Base-by-base conservation (phyloP, 30 jellyfish, hydroid and myxozoan genomes). In the Pseudorhiza aurosa region DNA sequence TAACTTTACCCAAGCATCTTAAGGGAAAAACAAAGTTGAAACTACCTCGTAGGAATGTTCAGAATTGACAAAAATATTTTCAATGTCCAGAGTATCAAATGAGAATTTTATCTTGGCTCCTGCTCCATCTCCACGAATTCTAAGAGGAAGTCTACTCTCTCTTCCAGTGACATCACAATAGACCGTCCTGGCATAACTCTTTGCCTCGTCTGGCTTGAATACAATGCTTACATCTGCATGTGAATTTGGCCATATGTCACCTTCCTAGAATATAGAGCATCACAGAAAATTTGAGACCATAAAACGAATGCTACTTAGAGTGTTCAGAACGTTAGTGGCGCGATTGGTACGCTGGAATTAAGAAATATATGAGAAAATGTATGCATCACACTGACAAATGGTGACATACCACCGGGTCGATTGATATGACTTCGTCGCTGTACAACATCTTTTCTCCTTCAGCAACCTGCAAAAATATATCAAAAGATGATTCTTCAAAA, bases 241-340 rank as follows among this genome's bases (percentile, higher is more conserved):
- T 32, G 97, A 87, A 43, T 88, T 88, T 0, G 99, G 99, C 99
- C 99, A 94, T 22, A 94, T 94, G 29, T 94, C 99, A 0, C 99
- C 99, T 77, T 94, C 99, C 99, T 94, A 49, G 8, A 69, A 53
- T 1, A 53, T 3, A 2, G 60, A 3, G 19, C 6, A 46, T 5
- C 5, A 12, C n/a, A n/a, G n/a, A n/a, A n/a, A n/a, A n/a, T n/a
- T n/a, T n/a, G n/a, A n/a, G n/a, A n/a, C n/a, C n/a, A n/a, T n/a
- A n/a, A n/a, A n/a, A n/a, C n/a, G n/a, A n/a, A n/a, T n/a, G n/a
- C n/a, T n/a, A n/a, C n/a, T n/a, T n/a, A n/a, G n/a, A n/a, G n/a
- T n/a, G n/a, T n/a, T n/a, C n/a, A n/a, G n/a, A n/a, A n/a, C n/a
- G n/a, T n/a, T n/a, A n/a, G n/a, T n/a, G n/a, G n/a, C n/a, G n/a